Percentiles rank a stretch among this genome's conserved stretches.
These are phyloP conservation scores for Merluccius polli DNA, from an alignment of 2,797 vertebrate species.

Conservation along the genomic window DNA sequence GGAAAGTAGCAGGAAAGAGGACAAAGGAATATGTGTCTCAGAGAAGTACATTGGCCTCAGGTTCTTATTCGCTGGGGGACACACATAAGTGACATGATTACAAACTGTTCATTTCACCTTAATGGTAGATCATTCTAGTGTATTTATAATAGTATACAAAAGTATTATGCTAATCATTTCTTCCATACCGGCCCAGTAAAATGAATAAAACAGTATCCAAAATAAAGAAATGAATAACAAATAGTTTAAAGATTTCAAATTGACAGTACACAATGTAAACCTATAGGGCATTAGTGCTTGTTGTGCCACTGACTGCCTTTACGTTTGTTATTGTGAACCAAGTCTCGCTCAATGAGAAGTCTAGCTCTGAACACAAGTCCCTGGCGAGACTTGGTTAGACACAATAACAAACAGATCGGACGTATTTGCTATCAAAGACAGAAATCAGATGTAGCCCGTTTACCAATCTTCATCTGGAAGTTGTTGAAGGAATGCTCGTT, in stretches of 20 bases:
- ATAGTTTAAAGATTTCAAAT: too few species aligned
- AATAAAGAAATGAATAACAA: too few species aligned
- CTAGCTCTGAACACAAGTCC: too few species aligned
- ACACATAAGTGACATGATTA: not conserved
- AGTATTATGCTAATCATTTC: not conserved
- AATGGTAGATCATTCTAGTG: not conserved
- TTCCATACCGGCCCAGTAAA: not conserved
- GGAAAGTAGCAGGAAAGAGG: not conserved
- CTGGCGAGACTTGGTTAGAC: too few species aligned
- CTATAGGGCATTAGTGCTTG: too few species aligned
- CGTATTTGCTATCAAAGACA: not conserved
- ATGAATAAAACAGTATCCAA: too few species aligned
- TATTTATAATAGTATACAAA: not conserved
- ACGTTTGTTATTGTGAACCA: too few species aligned
- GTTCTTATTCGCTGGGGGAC: not conserved
- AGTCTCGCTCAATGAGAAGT: too few species aligned
- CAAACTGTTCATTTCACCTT: too few species aligned
- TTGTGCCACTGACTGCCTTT: too few species aligned
- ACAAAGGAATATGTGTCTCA: not conserved
- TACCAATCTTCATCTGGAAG: slow-evolving; percentile 98
- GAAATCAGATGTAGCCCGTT: slow-evolving; percentile 22
- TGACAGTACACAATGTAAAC: too few species aligned
- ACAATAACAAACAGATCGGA: too few species aligned
- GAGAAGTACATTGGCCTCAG: not conserved
- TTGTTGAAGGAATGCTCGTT: slow-evolving; percentile 98